Base-by-base conservation (phyloP, 2,888 invertebrate species). In the Sinhomidia bicolor region DNA sequence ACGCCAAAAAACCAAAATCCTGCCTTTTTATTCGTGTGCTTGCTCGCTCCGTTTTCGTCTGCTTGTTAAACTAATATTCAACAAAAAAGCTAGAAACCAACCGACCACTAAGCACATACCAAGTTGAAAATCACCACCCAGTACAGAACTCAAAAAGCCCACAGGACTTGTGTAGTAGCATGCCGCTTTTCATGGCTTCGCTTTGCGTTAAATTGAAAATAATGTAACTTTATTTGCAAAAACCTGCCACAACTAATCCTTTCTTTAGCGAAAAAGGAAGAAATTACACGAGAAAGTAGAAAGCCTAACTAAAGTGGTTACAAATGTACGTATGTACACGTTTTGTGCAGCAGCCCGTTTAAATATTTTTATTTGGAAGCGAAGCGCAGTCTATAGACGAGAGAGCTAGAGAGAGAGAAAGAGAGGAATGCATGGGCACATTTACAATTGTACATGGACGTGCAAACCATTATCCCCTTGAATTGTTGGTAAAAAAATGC, bases 121-220 rank as follows among this genome's bases (percentile, higher is more conserved):
- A n/a, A n/a, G n/a, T 51, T 26, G 3, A 32, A 32, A 29, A 32
- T 68, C 41, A 17, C 68, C 36, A 68, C 36, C 65, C 57, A 57
- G 20, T 23, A 57, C 54, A 17, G 23, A 57, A 57, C 17, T 5
- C 17, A 3, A 9, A 41, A n/a, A n/a, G n/a, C n/a, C n/a, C n/a
- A n/a, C n/a, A n/a, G n/a, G 41, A 41, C 68, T 36, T 26, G 41
- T 10, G 10, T 1, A 51, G 51, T 51, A 51, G 68, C 17, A 68
- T 7, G 41, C 41, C 36, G 7, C n/a, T 51, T 17, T 4, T 51
- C 14, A n/a, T n/a, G n/a, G n/a, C 12, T 51, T 51, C 7, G 51
- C 23, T 57, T 5, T 2, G 62, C 26, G 9, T 29, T 78, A 78
- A 78, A 54, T 51, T 78, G 51, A 78, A 78, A 78, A 78, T 78